These are phyloP conservation scores for Micrastur ruficollis DNA, from an alignment of 2,797 vertebrate genomes.

Conservation along the genomic window DNA sequence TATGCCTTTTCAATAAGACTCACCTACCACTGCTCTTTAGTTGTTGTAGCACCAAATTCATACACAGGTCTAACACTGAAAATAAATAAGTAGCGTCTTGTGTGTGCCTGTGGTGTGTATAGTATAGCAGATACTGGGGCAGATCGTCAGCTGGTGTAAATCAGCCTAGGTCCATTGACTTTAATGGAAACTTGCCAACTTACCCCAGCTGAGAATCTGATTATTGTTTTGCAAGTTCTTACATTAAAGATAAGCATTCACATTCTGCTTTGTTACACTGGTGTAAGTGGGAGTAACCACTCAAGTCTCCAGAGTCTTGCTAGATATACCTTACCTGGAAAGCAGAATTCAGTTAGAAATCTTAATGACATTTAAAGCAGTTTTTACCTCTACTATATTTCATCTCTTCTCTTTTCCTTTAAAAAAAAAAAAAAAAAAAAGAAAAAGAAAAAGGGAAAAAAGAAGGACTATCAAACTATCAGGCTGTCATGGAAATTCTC, in stretches of 20 bases:
- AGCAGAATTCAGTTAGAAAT: constrained; percentile 1
- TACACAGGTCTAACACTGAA: background rate
- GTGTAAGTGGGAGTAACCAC: constrained; percentile 18
- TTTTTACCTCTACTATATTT: constrained; percentile 1
- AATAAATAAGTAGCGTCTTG: constrained; percentile 12
- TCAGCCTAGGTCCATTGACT: constrained; percentile 68
- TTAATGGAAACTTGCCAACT: constrained; percentile 66
- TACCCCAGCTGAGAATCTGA: constrained; percentile 67
- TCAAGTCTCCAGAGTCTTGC: background rate
- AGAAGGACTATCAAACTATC: background rate
- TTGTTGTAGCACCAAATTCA: background rate
- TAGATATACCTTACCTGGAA: background rate
- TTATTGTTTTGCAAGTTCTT: constrained; percentile 68
- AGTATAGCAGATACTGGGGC: constrained; percentile 43
- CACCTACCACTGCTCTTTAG: background rate
- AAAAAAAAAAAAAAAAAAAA: background rate
- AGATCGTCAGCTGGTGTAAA: constrained; percentile 68
- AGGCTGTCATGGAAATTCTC: constrained; percentile 49
- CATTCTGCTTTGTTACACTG: constrained; percentile 13
- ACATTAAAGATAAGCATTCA: constrained; percentile 60
- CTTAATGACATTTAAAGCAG: background rate
- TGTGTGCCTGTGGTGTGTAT: background rate
- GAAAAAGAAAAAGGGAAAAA: background rate
- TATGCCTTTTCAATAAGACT: background rate
- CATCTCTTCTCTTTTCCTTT: background rate